Evolutionary conservation across 2,797 vertebrate species (phyloP).

Genomic region (Microtus obscurus): DNA sequence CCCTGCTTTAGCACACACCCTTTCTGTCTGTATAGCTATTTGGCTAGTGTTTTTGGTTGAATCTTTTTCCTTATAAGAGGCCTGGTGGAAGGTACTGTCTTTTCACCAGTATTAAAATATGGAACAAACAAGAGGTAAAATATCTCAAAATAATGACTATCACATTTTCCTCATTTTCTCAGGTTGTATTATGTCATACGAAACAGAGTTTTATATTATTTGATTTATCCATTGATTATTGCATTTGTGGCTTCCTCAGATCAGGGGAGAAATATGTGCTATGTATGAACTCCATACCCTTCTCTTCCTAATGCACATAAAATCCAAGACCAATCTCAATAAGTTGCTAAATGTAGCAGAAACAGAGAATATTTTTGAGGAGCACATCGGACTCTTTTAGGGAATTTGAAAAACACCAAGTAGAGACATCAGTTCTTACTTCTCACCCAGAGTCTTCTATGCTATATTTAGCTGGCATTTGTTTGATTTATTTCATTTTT

Average conservation of each 20-base stretch:
- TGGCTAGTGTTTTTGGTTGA: no score
- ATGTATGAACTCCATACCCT: neutral
- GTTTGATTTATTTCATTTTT: neutral
- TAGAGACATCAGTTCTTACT: neutral
- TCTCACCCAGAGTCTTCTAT: neutral
- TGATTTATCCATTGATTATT: neutral
- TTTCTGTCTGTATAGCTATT: no score
- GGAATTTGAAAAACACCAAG: neutral
- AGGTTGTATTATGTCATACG: neutral
- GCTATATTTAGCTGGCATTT: neutral
- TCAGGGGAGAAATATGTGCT: neutral
- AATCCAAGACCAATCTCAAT: neutral
- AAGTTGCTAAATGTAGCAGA: neutral
- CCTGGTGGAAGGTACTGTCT: neutral
- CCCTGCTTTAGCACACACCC: no score
- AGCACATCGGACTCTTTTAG: neutral
- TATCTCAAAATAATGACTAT: neutral
- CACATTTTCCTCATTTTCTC: neutral
- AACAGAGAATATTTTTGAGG: neutral
- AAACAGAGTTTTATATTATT: neutral
- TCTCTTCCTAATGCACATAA: neutral
- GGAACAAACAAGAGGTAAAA: neutral
- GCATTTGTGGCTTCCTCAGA: neutral
- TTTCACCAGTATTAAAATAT: neutral
- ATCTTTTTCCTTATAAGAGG: neutral